Base-by-base conservation (phyloP, 2,888 invertebrate species). In the Polymixis flavicincta region DNA sequence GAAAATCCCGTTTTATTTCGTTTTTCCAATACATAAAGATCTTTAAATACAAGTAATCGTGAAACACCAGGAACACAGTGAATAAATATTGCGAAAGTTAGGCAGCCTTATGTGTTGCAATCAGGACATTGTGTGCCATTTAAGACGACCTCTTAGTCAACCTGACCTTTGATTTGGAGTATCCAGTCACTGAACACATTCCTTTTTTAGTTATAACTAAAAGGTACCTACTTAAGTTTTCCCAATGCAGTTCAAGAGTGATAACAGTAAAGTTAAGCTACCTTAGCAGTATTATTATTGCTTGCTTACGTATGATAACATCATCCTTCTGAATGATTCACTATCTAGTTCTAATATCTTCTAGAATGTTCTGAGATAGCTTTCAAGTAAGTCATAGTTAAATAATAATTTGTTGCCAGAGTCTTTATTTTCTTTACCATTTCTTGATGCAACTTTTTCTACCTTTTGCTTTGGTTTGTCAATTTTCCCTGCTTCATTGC, bases 91-190 rank as follows among this genome's bases (percentile, higher is more conserved):
- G 14, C 25, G 48, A 59, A 73, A 37, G 57, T 54, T 54, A 32
- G 22, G 19, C 3, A 82, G 37, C 9, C 25, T 52, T 8, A 45
- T 45, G 11, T 81, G 50, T 78, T 78, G 83, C 42, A 74, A 83
- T 78, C 59, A 67, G 83, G 59, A 74, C 66, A 54, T 52, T 57
- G 11, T 48, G 17, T 32, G 68, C 37, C 57, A 63, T 70, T 73
- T 42, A 64, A 71, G 50, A 25, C 5, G 67, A 68, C 73, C 67
- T 70, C 66, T 17, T 11, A 63, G 42, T 17, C 45, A 68, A 64
- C 52, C 32, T 74, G 69, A 81, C 83, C 61, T 81, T 81, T 81
- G 14, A 9, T 65, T 74, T 69, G 50, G 32, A 83, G 61, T 32
- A 54, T n/a, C 25, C 22, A 14, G 50, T 42, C 52, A 11, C 32